phyloP scores from a whole-genome alignment of 92 coral and sea anemone genomes.

The Parazoanthus atlanticus region DNA sequence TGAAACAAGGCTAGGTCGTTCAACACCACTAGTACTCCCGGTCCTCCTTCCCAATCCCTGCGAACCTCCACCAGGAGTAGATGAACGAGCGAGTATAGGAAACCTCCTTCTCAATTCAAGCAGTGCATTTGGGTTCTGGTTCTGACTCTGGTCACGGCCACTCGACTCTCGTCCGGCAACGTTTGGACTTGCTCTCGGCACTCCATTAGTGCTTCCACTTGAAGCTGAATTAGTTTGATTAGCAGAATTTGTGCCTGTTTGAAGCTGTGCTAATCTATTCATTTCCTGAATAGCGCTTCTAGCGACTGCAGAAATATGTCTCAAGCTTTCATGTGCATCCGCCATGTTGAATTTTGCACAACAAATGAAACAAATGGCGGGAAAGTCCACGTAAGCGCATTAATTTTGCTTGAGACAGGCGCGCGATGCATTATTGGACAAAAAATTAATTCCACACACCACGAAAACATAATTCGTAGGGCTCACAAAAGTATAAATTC shows the following conservation, averaged over 20 bases:
- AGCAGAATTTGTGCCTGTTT: not conserved
- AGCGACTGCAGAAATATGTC: not conserved
- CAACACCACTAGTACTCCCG: not conserved
- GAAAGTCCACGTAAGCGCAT: no score
- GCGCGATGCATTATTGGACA: no score
- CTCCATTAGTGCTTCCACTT: not conserved
- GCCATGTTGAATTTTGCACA: no score
- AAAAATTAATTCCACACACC: no score
- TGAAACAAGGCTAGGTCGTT: not conserved
- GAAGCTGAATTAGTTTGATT: not conserved
- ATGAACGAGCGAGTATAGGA: not conserved
- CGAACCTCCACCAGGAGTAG: not conserved
- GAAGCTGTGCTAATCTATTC: not conserved
- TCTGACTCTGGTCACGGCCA: not conserved
- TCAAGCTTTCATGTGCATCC: not conserved
- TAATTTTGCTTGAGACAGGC: not conserved
- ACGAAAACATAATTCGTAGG: not conserved
- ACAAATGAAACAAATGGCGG: no score
- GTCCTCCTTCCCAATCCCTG: constrained; percentile 1
- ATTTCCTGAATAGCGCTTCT: not conserved
- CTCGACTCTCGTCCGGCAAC: not conserved
- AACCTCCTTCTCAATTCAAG: not conserved
- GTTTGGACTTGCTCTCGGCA: constrained; percentile 4
- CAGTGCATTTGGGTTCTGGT: not conserved
- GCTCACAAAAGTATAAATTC: not conserved